Evolutionary conservation across 1,140 invertebrate genomes (phyloP), one percentile per base, ranked within the genome.

Genomic region (Penaeus vannamei): DNA sequence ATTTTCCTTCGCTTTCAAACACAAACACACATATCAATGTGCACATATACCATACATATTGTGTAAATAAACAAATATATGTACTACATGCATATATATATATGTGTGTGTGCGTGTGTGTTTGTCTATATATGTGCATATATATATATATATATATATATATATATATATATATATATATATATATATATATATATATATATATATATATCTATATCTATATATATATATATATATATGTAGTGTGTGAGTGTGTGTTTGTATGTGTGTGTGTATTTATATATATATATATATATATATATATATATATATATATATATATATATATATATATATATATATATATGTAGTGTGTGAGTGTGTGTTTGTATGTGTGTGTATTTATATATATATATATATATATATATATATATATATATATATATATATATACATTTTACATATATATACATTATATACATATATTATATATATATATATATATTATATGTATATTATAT

Each of bases 261-360:
- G 72, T 76, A 29, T 29, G 72, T 76, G 72, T 76, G 3, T 10
- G 17, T 76, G 10, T 22, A 20, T 10, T 10, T 17, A 2, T 29
- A 14, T 32, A 29, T 76, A 10, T 32, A 29, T 20, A 76, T n/a
- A 36, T 20, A 29, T 5, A 32, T 3, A 76, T 32, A n/a, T 76
- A 76, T 32, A 26, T 76, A 29, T 76, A 29, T 76, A 76, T 76
- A 76, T 76, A 76, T 76, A 76, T 76, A 76, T 32, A 76, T 76
- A 76, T 76, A 29, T 76, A 29, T 76, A 29, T 76, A 29, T 76
- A 29, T 76, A 29, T 76, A 29, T 76, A 12, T 32, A 29, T 76
- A 29, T 76, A 29, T 76, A 29, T 64, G 64, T 84, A 84, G 20
- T 69, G 10, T n/a, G n/a, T n/a, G n/a, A n/a, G n/a, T n/a, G n/a